phyloP scores from a whole-genome alignment of 2,113 vertebrate species.

The Cygnus atratus region DNA sequence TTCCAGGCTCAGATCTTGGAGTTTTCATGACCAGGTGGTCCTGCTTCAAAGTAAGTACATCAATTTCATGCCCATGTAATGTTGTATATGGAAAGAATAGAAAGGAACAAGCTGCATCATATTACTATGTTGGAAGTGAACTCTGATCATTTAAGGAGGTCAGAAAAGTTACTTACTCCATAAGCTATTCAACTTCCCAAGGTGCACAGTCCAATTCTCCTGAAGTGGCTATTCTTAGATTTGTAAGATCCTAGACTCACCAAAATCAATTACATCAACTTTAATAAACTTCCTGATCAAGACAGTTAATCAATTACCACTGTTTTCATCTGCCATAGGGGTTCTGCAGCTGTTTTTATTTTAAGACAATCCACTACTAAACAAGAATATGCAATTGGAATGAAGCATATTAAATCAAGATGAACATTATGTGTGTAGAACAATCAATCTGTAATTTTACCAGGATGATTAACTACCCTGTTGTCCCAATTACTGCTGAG shows the following conservation, averaged over 20 bases:
- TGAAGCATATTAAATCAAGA: not conserved
- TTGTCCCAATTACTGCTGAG: not conserved
- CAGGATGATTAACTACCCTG: not conserved
- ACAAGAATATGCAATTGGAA: not conserved
- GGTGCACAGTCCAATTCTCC: not conserved
- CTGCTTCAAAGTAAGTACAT: not conserved
- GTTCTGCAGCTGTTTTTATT: slow-evolving; percentile 20
- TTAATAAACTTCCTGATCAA: slow-evolving; percentile 5
- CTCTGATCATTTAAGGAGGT: not conserved
- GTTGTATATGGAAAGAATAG: not conserved
- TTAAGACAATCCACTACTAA: slow-evolving; percentile 1
- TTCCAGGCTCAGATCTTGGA: not conserved
- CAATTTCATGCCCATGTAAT: too few relatives aligned
- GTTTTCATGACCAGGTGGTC: not conserved
- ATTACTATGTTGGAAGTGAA: too few relatives aligned
- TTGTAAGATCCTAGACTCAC: not conserved
- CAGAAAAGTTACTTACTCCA: not conserved
- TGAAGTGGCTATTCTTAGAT: not conserved
- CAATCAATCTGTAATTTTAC: not conserved
- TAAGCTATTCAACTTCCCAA: not conserved
- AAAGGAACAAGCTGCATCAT: not conserved
- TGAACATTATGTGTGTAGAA: not conserved
- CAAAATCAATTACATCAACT: slow-evolving; percentile 21
- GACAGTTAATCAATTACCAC: slow-evolving; percentile 17
- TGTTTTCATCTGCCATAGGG: not conserved